Evolutionary conservation across 2,113 vertebrate species (phyloP).

Genomic region (Serinus canaria): DNA sequence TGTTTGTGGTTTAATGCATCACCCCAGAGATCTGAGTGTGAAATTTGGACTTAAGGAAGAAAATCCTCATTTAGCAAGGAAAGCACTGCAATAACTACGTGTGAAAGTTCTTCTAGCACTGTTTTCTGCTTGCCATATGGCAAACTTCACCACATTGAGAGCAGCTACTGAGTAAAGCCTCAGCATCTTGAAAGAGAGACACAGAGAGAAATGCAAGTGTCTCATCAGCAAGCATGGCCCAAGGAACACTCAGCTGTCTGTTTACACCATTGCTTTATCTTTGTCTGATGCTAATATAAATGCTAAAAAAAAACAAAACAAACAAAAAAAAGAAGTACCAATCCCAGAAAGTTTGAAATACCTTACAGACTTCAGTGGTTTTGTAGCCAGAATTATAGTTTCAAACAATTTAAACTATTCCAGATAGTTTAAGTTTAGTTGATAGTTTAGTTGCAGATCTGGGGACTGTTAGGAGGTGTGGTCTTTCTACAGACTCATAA

Average conservation of each 20-base stretch:
- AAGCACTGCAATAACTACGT: conserved; percentile 51
- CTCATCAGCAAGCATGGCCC: not conserved
- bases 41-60: conserved; percentile 66
- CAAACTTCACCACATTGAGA: conserved; percentile 50
- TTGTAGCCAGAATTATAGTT: not conserved
- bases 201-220: not conserved
- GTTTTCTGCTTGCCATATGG: conserved; percentile 75
- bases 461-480: not conserved
- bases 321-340: not conserved
- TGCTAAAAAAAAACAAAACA: no score
- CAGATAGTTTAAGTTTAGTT: no score
- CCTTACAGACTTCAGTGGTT: not conserved
- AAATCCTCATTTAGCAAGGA: conserved; percentile 69
- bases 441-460: not conserved
- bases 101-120: conserved; percentile 69
- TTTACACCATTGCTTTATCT: not conserved
- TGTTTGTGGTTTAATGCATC: conserved; percentile 59
- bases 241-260: not conserved
- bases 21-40: conserved; percentile 70
- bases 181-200: not conserved
- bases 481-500: not conserved
- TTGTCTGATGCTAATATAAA: not conserved
- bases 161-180: conserved; percentile 34
- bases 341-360: not conserved
- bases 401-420: not conserved